Conservation (phyloP, 2,888 invertebrate genomes). For the Drosophila pegasa region DNA sequence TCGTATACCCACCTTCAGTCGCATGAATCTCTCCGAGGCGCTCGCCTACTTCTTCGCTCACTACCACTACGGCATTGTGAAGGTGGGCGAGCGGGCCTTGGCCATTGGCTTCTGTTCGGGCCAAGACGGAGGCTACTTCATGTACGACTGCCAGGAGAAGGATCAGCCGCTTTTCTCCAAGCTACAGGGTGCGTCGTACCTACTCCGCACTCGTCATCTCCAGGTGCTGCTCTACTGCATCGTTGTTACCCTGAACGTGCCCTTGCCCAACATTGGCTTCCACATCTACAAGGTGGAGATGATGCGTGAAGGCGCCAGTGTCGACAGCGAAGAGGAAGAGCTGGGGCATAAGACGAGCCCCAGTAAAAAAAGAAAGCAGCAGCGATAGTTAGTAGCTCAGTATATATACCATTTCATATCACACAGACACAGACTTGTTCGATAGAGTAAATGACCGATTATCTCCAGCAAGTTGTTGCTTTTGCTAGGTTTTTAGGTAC, state of each 20-base stretch:
- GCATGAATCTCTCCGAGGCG: constrained; percentile 88
- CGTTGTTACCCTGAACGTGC: constrained; percentile 87
- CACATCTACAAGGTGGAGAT: constrained; percentile 85
- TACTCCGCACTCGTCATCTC: constrained; percentile 87
- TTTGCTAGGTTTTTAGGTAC: background rate
- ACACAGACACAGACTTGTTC: constrained; percentile 5
- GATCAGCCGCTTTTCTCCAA: constrained; percentile 88
- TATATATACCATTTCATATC: no score
- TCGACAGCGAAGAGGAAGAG: constrained; percentile 54
- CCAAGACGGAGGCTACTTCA: constrained; percentile 86
- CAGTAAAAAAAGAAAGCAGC: constrained; percentile 6
- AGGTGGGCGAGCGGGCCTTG: constrained; percentile 86
- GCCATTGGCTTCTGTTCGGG: constrained; percentile 85
- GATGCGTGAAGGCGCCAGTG: constrained; percentile 56
- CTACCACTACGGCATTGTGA: constrained; percentile 86
- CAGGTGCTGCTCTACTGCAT: constrained; percentile 88
- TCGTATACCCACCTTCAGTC: constrained; percentile 79
- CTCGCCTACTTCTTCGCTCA: constrained; percentile 87
- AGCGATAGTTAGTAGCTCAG: background rate
- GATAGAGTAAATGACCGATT: background rate
- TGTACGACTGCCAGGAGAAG: constrained; percentile 88
- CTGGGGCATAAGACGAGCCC: constrained; percentile 27
- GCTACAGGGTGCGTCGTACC: constrained; percentile 87
- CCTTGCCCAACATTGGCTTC: constrained; percentile 86
- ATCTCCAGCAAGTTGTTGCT: no score